Percentiles rank a stretch among this genome's conserved stretches.
Evolutionary conservation across 2,797 vertebrate species (phyloP).

Genomic region (Notoglanidium macrostoma): DNA sequence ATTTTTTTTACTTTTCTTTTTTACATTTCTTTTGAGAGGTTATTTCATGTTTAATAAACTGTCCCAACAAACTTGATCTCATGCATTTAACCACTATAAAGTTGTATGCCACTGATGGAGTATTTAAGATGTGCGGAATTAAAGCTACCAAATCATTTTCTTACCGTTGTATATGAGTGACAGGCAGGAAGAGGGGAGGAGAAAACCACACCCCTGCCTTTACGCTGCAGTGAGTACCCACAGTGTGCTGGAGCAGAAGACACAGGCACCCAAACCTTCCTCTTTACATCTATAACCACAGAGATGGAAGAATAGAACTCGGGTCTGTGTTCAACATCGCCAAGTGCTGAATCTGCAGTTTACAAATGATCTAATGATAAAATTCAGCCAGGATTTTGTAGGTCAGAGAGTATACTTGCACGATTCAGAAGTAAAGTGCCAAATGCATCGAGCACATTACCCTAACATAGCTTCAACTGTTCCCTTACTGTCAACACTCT

Average conservation of each 20-base stretch:
- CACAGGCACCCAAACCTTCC: conserved; percentile 65
- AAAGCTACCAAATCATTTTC: conserved; percentile 26
- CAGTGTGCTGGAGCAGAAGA: conserved; percentile 60
- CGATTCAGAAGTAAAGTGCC: not conserved
- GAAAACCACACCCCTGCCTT: conserved; percentile 59
- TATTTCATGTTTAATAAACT: not conserved
- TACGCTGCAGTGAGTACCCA: conserved; percentile 60
- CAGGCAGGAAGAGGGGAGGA: conserved; percentile 73
- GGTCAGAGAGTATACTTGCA: too few relatives aligned
- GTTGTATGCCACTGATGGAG: not conserved
- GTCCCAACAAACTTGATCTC: not conserved
- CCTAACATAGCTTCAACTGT: not conserved
- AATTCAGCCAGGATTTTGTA: not conserved
- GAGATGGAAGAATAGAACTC: not conserved
- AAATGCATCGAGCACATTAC: not conserved
- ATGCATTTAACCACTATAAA: not conserved
- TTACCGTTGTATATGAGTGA: conserved; percentile 68
- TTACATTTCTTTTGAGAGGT: not conserved
- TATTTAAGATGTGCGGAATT: not conserved
- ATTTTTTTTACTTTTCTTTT: not conserved
- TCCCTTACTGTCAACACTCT: not conserved
- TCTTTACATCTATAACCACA: conserved; percentile 59
- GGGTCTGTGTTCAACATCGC: not conserved
- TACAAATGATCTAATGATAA: not conserved
- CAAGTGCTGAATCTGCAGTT: not conserved